A percentile compares a stretch with the other conserved stretches of the same genome.
phyloP scores from a whole-genome alignment of 2,113 vertebrate genomes.

The Oncorhynchus mykiss region DNA sequence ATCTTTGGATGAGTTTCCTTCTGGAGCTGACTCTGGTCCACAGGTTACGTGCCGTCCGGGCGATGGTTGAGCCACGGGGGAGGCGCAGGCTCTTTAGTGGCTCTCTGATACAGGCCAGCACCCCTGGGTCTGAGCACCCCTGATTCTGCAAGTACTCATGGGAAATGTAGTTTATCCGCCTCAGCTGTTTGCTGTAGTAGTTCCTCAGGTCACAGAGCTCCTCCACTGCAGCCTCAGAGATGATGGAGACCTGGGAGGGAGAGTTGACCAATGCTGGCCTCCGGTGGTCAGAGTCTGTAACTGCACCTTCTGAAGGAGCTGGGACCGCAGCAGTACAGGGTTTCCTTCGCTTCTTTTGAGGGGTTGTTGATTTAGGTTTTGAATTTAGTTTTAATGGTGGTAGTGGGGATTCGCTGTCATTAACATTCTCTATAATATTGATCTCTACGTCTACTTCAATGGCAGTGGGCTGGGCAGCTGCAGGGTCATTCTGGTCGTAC shows the following conservation, averaged over 20 bases:
- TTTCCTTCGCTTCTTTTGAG: conserved; percentile 46
- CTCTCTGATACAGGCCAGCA: conserved; percentile 67
- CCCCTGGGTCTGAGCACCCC: conserved; percentile 40
- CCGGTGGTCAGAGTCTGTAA: conserved; percentile 6
- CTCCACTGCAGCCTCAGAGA: conserved; percentile 66
- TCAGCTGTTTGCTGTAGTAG: conserved; percentile 63
- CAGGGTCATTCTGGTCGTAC: background rate
- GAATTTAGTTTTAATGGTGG: conserved; percentile 27
- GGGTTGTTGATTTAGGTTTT: conserved; percentile 44
- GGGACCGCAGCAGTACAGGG: background rate
- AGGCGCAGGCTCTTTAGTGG: conserved; percentile 67
- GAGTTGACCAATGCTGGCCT: conserved; percentile 31
- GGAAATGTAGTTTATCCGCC: conserved; percentile 73
- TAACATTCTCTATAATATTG: conserved; percentile 17
- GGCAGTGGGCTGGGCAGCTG: conserved; percentile 3
- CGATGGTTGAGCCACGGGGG: conserved; percentile 51
- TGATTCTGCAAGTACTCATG: conserved; percentile 65
- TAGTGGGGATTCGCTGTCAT: background rate
- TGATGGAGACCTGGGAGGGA: conserved; percentile 65
- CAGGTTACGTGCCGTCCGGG: conserved; percentile 62
- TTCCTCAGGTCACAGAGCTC: conserved; percentile 69
- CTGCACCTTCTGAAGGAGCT: background rate
- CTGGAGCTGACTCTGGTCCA: conserved; percentile 72
- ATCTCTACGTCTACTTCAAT: conserved; percentile 62
- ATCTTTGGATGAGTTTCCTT: conserved; percentile 42